Evolutionary conservation across 2,113 vertebrate genomes (phyloP), one percentile per base, ranked within the genome.

Genomic region (Agelaius phoeniceus): DNA sequence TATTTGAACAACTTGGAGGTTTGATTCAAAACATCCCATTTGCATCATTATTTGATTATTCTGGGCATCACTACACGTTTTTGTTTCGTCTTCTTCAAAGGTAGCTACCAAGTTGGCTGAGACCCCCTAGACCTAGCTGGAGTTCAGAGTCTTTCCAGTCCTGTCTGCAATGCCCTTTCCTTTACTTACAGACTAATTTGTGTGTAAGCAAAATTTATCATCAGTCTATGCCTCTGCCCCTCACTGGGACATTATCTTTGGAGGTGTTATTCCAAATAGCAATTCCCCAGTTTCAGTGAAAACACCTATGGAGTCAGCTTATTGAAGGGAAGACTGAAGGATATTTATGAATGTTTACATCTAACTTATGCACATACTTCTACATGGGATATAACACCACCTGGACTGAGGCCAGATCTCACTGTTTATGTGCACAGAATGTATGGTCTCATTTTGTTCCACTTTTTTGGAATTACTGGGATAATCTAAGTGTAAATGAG

Each of bases 271-370:
- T 85, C 46, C 71, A 90, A 91, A 87, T 62, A 92, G 86, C 76
- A 92, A 51, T 93, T 96, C 76, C 33, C n/a, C 41, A 78, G 80
- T 84, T 90, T 44, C 82, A 89, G 48, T 84, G 76, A 90, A 93
- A 95, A 93, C 62, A 68, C 72, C 90, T 92, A 92, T 0, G 3
- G 57, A 95, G 39, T 85, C 71, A 91, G 17, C 7, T 92, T 63
- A 84, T 28, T 72, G 83, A 66, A 87, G 66, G 33, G 58, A 92
- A 87, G 49, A 30, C 37, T 84, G 74, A 67, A 84, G 52, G 77
- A 18, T 79, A 87, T 93, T 96, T 95, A 61, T 65, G 90, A 89
- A 84, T 92, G 88, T 96, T 94, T 94, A 76, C 74, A 69, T 14
- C 16, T 89, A 94, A 68, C 22, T 51, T 78, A 84, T 54, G 61